phyloP scores from a whole-genome alignment of 2,888 invertebrate genomes.

The Sminthurinus aureus region DNA sequence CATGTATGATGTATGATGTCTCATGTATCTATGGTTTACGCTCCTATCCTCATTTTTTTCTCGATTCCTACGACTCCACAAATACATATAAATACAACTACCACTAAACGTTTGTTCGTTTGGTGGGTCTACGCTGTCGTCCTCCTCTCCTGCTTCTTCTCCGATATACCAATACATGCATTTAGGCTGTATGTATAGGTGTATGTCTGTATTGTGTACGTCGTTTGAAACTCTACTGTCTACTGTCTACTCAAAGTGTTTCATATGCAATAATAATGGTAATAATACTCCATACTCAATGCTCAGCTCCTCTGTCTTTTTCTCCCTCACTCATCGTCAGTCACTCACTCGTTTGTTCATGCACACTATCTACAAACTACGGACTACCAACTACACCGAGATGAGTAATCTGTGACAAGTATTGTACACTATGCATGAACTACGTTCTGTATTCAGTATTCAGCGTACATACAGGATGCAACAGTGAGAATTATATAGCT shows the following conservation, averaged over 20 bases:
- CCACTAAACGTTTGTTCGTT: neutral
- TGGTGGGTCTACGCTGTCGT: neutral
- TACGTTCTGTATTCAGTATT: no score
- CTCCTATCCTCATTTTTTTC: neutral
- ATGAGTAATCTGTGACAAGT: conserved; percentile 10
- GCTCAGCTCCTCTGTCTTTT: neutral
- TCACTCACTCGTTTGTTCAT: neutral
- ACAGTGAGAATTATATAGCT: neutral
- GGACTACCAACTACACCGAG: neutral
- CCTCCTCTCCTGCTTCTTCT: neutral
- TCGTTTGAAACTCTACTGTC: no score
- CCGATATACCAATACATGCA: no score
- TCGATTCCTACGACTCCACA: neutral
- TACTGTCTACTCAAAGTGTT: neutral
- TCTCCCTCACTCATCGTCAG: neutral
- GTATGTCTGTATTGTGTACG: no score
- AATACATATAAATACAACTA: no score
- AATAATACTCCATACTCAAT: neutral
- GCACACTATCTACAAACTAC: neutral
- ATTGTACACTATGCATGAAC: neutral
- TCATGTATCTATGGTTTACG: no score
- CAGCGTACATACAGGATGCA: no score
- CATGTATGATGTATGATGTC: no score
- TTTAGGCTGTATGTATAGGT: no score
- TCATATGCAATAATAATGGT: neutral